phyloP scores from a whole-genome alignment of 2,113 vertebrate species.

The Petromus typicus region DNA sequence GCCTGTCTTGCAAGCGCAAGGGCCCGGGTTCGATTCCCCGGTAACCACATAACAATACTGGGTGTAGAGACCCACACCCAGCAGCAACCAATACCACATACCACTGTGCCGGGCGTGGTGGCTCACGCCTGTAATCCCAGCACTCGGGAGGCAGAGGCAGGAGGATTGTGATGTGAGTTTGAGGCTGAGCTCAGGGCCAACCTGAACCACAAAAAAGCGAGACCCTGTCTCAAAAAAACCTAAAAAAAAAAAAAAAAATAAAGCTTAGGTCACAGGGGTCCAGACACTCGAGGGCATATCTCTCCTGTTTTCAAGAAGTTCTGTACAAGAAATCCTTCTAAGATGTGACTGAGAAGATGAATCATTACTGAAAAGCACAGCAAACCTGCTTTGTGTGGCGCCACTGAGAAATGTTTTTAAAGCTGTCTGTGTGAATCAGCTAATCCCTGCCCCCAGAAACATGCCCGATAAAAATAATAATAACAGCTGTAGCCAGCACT shows the following conservation, averaged over 20 bases:
- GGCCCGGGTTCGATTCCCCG: no score
- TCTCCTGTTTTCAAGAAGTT: constrained; percentile 58
- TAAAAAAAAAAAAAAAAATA: constrained; percentile 53
- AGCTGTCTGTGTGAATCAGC: constrained; percentile 54
- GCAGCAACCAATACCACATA: no score
- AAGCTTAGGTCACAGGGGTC: constrained; percentile 42
- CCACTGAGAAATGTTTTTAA: constrained; percentile 64
- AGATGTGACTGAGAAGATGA: constrained; percentile 22
- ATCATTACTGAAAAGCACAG: constrained; percentile 18
- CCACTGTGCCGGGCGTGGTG: no score
- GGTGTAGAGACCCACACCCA: no score
- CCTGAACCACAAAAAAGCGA: no score
- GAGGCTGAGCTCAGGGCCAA: no score
- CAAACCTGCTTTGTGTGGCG: constrained; percentile 34
- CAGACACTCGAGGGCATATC: neutral
- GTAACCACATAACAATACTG: no score
- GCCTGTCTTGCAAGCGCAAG: no score
- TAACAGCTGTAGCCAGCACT: neutral
- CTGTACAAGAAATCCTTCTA: constrained; percentile 54
- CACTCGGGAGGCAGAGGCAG: no score
- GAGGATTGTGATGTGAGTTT: no score
- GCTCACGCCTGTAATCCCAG: no score
- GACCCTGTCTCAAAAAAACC: no score
- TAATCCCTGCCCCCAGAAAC: constrained; percentile 33
- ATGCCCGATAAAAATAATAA: neutral